Percentiles rank a stretch among this genome's conserved stretches.
phyloP scores from a whole-genome alignment of 2,113 vertebrate species.

The Illadopsis cleaveri region DNA sequence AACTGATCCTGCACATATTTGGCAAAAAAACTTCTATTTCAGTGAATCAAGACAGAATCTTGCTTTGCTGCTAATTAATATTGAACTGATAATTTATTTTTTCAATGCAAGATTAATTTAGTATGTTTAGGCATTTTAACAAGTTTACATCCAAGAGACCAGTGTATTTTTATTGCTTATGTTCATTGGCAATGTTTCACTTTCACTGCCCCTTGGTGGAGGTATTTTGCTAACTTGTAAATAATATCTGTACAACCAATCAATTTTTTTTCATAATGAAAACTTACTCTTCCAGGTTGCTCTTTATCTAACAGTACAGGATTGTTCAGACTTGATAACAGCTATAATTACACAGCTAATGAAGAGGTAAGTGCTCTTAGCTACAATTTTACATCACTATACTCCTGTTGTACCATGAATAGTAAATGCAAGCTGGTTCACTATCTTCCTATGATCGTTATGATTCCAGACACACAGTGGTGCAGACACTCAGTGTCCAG shows the following conservation, averaged over 20 bases:
- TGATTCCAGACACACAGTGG: neutral
- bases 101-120: neutral
- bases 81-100: neutral
- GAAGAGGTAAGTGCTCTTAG: neutral
- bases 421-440: neutral
- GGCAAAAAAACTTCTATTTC: neutral
- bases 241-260: neutral
- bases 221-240: neutral
- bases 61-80: neutral
- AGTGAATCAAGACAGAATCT: neutral
- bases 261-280: neutral
- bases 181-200: neutral
- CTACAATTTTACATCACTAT: neutral
- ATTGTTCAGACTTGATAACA: neutral
- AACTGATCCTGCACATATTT: neutral
- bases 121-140: neutral
- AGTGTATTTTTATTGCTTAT: neutral
- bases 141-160: neutral
- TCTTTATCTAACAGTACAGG: neutral
- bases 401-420: neutral
- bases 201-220: neutral
- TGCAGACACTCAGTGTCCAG: neutral
- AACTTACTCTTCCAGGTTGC: neutral
- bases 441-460: neutral
- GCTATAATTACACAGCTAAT: neutral